Base-by-base conservation (phyloP, 1,140 invertebrate species). In the Achatina immaculata region DNA sequence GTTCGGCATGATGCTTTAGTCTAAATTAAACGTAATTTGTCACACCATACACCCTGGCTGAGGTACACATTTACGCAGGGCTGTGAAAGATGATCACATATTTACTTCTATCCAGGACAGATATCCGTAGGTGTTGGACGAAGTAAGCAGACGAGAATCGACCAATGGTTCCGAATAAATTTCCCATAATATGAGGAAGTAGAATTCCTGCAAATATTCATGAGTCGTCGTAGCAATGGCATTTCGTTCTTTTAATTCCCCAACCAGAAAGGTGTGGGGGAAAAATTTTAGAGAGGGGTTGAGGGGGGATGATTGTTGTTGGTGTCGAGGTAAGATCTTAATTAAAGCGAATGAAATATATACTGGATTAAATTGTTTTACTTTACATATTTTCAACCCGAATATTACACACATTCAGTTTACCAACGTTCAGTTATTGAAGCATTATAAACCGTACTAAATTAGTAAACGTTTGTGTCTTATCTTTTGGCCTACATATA, bases 1-100 rank as follows among this genome's bases (percentile, higher is more conserved):
- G 73, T 82, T 89, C 34, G 84, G 85, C 84, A 85, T 86, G 6
- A 14, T 62, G 58, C 3, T 62, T 62, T 2, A 62, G 4, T 62
- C 31, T 62, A 4, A 62, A 31, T 62, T 31, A 2, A 31, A 9
- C 16, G 28, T 34, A 6, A 3, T 9, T 62, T 62, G 28, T 9
- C 58, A 62, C n/a, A 62, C 58, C 58, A 62, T 62, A 62, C n/a
- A 62, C 58, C 6, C 58, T 62, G n/a, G 3, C 11, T 31, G 6
- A 31, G 6, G 31, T 31, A 62, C n/a, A n/a, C n/a, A n/a, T n/a
- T 34, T 31, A 34, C 58, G 4, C 58, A 62, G 2, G 28, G 16
- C 28, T 31, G 1, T 31, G 58, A 31, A 62, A 62, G 24, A 62
- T 62, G n/a, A 4, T 62, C 58, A 62, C 58, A 62, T 62, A 31